Evolutionary conservation across 2,797 vertebrate species (phyloP).

Genomic region (Danio tinwini): DNA sequence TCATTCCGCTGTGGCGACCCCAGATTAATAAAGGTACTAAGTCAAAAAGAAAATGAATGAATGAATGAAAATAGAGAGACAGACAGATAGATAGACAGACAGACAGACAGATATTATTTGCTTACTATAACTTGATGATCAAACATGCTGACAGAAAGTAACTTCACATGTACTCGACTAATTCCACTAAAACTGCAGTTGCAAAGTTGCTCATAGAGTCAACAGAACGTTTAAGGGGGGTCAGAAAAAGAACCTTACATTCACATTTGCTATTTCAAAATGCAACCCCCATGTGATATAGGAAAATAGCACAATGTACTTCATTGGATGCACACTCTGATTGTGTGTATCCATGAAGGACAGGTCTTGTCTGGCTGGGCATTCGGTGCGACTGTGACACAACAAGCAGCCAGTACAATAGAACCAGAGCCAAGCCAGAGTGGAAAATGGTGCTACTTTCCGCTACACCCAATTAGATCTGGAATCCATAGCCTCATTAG

Average conservation of each 20-base stretch:
- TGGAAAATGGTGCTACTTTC: conserved; percentile 52
- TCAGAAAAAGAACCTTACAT: not conserved
- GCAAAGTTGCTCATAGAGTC: no score
- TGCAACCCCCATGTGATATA: not conserved
- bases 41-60: no score
- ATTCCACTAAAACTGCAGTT: no score
- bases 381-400: conserved; percentile 3
- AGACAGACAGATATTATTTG: no score
- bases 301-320: not conserved
- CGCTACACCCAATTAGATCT: conserved; percentile 68
- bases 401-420: conserved; percentile 22
- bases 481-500: conserved; percentile 75
- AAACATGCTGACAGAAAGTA: no score
- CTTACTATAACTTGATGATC: no score
- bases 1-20: no score
- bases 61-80: no score
- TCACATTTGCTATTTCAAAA: not conserved
- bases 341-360: not conserved
- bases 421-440: conserved; percentile 8
- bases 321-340: not conserved
- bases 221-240: no score
- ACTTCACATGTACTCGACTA: no score
- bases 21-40: no score
- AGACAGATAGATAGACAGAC: no score
- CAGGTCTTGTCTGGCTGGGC: not conserved